Evolutionary conservation across 1,140 invertebrate genomes (phyloP).

Genomic region (Leptinotarsa lineolata): DNA sequence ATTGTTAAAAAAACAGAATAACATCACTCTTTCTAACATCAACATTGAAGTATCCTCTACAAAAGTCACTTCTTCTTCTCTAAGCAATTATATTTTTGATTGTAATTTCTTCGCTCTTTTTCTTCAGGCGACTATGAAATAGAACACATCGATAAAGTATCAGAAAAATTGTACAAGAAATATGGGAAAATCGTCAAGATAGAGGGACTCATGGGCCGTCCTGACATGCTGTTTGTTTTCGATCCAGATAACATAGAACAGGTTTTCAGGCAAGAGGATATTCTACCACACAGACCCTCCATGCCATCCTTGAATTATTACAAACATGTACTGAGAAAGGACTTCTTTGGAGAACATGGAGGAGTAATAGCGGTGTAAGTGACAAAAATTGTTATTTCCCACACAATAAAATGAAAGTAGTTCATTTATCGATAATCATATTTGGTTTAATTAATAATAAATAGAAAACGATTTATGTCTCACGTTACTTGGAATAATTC

Average conservation of each 20-base stretch:
- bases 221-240: slow-evolving; percentile 80
- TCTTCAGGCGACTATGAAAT: slow-evolving; percentile 51
- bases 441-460: no score
- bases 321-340: slow-evolving; percentile 76
- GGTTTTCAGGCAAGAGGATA: slow-evolving; percentile 76
- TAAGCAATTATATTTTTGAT: not conserved
- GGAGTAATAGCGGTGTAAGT: slow-evolving; percentile 84
- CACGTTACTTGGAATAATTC: no score
- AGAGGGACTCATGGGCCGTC: slow-evolving; percentile 74
- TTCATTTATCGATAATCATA: no score
- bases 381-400: no score
- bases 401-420: no score
- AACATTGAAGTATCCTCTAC: no score
- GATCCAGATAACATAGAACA: slow-evolving; percentile 83
- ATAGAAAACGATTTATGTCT: no score
- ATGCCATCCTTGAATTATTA: slow-evolving; percentile 86
- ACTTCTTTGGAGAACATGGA: slow-evolving; percentile 79
- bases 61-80: not conserved
- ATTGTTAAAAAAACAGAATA: no score
- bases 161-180: slow-evolving; percentile 69
- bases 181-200: slow-evolving; percentile 78
- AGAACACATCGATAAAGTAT: slow-evolving; percentile 67
- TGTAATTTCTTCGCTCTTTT: not conserved
- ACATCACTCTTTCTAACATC: no score
- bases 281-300: slow-evolving; percentile 78